Percentiles rank a stretch among this genome's conserved stretches.
These are phyloP conservation scores for Pelodiscus sinensis DNA, from an alignment of 2,113 vertebrate species.

Conservation along the genomic window DNA sequence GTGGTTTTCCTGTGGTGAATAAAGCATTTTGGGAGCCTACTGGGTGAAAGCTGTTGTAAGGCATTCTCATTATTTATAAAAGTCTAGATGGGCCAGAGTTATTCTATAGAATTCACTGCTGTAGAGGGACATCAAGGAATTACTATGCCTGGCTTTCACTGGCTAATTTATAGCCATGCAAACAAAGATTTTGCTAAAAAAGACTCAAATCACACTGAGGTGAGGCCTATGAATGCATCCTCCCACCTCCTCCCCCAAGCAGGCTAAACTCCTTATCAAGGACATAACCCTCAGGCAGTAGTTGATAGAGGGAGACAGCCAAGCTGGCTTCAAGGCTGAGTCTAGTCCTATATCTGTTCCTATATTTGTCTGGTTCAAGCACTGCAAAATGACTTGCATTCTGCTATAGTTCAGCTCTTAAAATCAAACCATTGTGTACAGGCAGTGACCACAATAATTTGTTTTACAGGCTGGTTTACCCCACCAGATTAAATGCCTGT, in stretches of 20 bases:
- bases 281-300: not conserved
- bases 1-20: not conserved
- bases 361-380: not conserved
- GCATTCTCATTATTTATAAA: not conserved
- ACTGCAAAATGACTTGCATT: fast-evolving
- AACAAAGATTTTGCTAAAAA: not conserved
- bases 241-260: not conserved
- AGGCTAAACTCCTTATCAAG: not conserved
- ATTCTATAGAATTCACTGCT: not conserved
- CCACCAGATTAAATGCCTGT: not conserved
- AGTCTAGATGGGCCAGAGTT: not conserved
- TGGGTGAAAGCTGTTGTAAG: not conserved
- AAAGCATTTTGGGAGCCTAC: not conserved
- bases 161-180: not conserved
- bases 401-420: not conserved
- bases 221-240: not conserved
- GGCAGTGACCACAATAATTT: not conserved
- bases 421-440: not conserved
- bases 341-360: not conserved
- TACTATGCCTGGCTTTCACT: not conserved
- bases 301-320: not conserved
- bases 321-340: not conserved
- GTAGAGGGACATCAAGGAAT: not conserved
- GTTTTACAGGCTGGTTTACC: not conserved
- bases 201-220: not conserved